A percentile compares a stretch with the other conserved stretches of the same genome.
Evolutionary conservation across 2,888 invertebrate species (phyloP).

Genomic region (Eudemis profundana): DNA sequence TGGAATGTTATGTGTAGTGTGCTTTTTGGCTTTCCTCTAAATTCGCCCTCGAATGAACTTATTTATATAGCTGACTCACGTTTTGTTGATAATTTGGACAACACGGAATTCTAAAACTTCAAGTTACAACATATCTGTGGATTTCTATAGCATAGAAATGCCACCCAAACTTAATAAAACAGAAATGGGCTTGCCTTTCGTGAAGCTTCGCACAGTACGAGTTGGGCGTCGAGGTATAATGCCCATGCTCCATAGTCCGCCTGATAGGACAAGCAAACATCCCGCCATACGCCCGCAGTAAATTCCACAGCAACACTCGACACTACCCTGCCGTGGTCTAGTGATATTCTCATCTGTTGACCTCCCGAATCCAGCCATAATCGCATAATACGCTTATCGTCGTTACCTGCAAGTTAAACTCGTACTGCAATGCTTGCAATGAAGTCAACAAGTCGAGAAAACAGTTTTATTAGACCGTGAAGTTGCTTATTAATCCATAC

Average conservation of each 20-base stretch:
- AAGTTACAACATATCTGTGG: too few relatives aligned
- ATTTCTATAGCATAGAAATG: too few relatives aligned
- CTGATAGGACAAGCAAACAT: conserved; percentile 88
- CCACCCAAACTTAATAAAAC: too few relatives aligned
- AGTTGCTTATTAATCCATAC: conserved; percentile 52
- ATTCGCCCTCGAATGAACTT: too few relatives aligned
- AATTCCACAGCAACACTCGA: conserved; percentile 75
- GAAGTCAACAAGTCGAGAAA: conserved; percentile 28
- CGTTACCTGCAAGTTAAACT: conserved; percentile 79
- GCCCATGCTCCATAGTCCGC: conserved; percentile 86
- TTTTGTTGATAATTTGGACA: too few relatives aligned
- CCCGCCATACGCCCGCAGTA: conserved; percentile 85
- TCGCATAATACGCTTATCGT: conserved; percentile 77
- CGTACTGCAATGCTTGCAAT: conserved; percentile 9
- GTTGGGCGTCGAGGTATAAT: conserved; percentile 86
- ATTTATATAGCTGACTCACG: too few relatives aligned
- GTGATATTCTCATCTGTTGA: conserved; percentile 81
- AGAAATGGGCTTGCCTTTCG: conserved; percentile 61
- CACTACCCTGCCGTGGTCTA: conserved; percentile 78
- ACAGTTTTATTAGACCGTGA: conserved; percentile 52
- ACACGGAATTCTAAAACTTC: too few relatives aligned
- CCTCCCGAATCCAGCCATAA: conserved; percentile 87
- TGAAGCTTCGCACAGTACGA: conserved; percentile 71
- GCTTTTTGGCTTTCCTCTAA: too few relatives aligned
- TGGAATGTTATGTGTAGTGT: too few relatives aligned